These are phyloP conservation scores for Nephila pilipes DNA, from an alignment of 1,140 invertebrate species.

Conservation along the genomic window DNA sequence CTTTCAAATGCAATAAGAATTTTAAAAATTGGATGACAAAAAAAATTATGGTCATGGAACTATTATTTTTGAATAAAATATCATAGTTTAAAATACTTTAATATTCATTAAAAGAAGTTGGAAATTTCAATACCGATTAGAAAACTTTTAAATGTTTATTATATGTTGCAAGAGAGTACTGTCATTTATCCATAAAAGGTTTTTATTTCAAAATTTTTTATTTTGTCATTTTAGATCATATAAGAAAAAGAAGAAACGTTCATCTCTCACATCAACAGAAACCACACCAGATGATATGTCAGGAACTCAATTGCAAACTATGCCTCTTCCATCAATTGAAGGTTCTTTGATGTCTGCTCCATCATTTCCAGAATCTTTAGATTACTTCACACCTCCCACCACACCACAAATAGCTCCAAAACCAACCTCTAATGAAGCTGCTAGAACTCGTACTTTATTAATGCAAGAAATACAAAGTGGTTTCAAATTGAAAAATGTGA, in stretches of 20 bases:
- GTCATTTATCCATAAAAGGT: no score
- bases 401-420: constrained; percentile 43
- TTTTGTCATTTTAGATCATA: constrained; percentile 36
- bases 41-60: no score
- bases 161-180: no score
- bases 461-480: constrained; percentile 61
- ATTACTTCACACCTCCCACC: constrained; percentile 68
- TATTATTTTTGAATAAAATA: no score
- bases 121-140: no score
- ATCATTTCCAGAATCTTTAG: constrained; percentile 40
- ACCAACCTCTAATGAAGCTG: neutral
- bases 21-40: no score
- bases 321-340: constrained; percentile 52
- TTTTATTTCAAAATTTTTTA: no score
- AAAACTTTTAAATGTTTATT: no score
- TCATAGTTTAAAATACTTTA: no score
- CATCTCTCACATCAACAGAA: constrained; percentile 17
- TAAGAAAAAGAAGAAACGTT: constrained; percentile 57
- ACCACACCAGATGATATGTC: constrained; percentile 28
- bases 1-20: no score
- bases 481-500: constrained; percentile 3
- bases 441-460: neutral
- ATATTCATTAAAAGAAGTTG: no score
- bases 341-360: constrained; percentile 42
- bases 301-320: constrained; percentile 42